Evolutionary conservation across 37 sponge, comb jelly and placozoan species (phyloP), one percentile per base, ranked within the genome.

Genomic region (Mnemiopsis leidyi): DNA sequence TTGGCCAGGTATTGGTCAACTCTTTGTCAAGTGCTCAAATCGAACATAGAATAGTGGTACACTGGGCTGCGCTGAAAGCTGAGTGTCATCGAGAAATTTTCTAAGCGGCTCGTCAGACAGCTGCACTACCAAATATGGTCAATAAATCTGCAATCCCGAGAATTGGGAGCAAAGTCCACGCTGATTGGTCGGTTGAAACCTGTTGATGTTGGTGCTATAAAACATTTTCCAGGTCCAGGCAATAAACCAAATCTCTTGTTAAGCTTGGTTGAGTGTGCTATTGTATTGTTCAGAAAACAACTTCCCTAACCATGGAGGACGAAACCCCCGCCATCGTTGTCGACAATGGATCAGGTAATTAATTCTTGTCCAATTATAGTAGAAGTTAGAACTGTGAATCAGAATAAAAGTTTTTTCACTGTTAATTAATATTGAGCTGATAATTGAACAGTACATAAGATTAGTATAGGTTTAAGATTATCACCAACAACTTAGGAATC

Each of bases 271-370:
- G 61, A 18, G 61, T 48, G 61, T 48, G 5, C 9, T 48, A 48
- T 48, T 48, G 13, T 48, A 5, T 48, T 48, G 61, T 18, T 48
- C 13, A 48, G 13, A n/a, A n/a, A n/a, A n/a, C n/a, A n/a, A 48
- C 61, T 18, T 5, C 61, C 13, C 61, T 48, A 85, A 85, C 24
- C 90, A 85, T 85, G 90, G 99, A 99, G 83, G 99, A 99, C n/a
- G 99, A 99, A 69, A 98, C 97, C 92, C 97, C 97, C 61, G 99
- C 97, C 71, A 94, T 99, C 94, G 99, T 99, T 35, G 97, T 99
- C 32, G 99, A 99, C 95, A 99, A 99, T 92, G 99, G 99, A 48
- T 97, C 97, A 69, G 90, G 90, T 85, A 85, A 38, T 48, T 48
- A 48, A 5, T 48, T 18, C 61, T 48, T 48, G n/a, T n/a, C n/a